Evolutionary conservation across 2,888 invertebrate species (phyloP).

Genomic region (Tenthredo distinguenda): DNA sequence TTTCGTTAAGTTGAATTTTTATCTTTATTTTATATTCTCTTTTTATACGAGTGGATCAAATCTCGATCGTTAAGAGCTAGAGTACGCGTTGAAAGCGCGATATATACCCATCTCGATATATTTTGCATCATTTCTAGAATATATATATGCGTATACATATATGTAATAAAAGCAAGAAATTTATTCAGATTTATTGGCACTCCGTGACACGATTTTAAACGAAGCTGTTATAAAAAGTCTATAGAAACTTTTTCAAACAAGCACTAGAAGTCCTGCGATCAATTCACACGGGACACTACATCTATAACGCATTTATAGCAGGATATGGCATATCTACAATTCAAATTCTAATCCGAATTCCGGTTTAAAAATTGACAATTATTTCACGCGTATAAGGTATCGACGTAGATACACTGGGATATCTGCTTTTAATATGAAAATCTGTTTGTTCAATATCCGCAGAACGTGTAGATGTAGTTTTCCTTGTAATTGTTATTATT

Average conservation of each 20-base stretch:
- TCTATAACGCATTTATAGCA: background rate
- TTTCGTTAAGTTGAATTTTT: background rate
- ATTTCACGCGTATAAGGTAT: background rate
- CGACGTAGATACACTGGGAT: background rate
- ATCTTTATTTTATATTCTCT: background rate
- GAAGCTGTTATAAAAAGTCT: background rate
- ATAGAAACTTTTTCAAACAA: background rate
- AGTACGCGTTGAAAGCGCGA: background rate
- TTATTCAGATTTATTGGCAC: background rate
- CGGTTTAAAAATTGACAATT: background rate
- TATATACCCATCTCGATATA: no score
- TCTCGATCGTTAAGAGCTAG: background rate
- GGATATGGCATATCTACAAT: background rate
- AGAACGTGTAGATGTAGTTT: background rate
- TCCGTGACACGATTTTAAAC: background rate
- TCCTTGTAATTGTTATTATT: background rate
- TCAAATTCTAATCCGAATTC: constrained; percentile 8
- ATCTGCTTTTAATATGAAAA: background rate
- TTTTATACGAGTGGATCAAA: background rate
- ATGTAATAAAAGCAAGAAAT: background rate
- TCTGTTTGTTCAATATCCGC: background rate
- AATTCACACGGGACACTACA: background rate
- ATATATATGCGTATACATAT: no score
- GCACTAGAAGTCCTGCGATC: background rate
- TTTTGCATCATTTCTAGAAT: no score